phyloP scores from a whole-genome alignment of 2,113 vertebrate genomes.

The Oryctolagus cuniculus region DNA sequence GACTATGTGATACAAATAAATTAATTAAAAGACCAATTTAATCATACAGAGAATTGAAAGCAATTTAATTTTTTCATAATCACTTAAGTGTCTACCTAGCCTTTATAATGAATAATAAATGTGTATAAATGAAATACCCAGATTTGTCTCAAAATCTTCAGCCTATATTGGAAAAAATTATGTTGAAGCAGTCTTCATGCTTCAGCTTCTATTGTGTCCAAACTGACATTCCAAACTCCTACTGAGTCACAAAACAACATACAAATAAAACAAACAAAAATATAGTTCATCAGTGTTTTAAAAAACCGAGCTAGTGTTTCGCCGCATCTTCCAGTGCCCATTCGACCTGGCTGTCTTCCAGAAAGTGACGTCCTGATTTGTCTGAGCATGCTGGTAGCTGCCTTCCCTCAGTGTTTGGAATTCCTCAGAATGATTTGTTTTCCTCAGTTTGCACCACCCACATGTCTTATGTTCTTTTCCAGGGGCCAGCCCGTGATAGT shows the following conservation, averaged over 20 bases:
- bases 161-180: background rate
- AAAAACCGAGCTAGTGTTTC: constrained; percentile 8
- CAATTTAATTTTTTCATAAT: constrained; percentile 19
- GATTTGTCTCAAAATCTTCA: constrained; percentile 59
- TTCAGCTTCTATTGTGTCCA: constrained; percentile 50
- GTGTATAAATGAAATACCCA: constrained; percentile 56
- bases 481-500: constrained; percentile 51
- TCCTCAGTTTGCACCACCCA: constrained; percentile 41
- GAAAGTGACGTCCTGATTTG: constrained; percentile 69
- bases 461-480: constrained; percentile 29
- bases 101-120: constrained; percentile 70
- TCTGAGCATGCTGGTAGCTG: background rate
- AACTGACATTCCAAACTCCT: background rate
- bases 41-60: background rate
- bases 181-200: constrained; percentile 62
- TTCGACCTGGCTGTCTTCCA: constrained; percentile 33
- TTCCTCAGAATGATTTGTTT: constrained; percentile 65
- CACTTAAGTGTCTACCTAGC: background rate
- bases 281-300: constrained; percentile 42
- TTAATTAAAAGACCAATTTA: background rate
- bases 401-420: constrained; percentile 61
- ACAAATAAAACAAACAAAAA: constrained; percentile 25
- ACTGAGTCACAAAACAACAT: constrained; percentile 1
- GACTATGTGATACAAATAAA: background rate
- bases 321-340: background rate